phyloP scores from a whole-genome alignment of 2,888 invertebrate species.

The Lasioglossum figueresi region DNA sequence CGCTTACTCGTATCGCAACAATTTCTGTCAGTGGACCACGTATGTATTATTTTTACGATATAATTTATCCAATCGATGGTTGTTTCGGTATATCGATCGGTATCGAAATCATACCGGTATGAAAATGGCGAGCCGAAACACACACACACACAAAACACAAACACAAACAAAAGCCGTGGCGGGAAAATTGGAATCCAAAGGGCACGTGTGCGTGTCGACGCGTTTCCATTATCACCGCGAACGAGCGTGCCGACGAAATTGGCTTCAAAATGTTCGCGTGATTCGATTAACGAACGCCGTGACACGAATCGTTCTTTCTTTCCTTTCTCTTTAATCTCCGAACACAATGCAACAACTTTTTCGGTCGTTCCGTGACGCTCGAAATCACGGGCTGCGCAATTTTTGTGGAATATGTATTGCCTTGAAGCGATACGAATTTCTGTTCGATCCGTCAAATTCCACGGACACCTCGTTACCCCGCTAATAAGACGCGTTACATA shows the following conservation, averaged over 20 bases:
- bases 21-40: not conserved
- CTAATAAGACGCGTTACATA: slow-evolving; percentile 13
- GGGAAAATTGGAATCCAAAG: slow-evolving; percentile 58
- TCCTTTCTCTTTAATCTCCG: slow-evolving; percentile 1
- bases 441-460: not conserved
- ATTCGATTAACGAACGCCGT: slow-evolving; percentile 3
- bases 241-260: not conserved
- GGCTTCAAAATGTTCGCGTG: not conserved
- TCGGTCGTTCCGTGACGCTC: not conserved
- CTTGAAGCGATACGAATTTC: not conserved
- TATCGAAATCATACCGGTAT: too few relatives aligned
- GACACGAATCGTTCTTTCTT: not conserved
- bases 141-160: too few relatives aligned
- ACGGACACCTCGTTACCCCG: not conserved
- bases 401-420: not conserved
- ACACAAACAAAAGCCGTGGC: slow-evolving; percentile 46
- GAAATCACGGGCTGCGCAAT: not conserved
- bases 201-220: slow-evolving; percentile 44
- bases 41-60: too few relatives aligned
- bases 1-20: not conserved
- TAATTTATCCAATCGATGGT: too few relatives aligned
- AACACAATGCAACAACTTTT: not conserved
- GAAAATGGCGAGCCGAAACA: slow-evolving; percentile 23
- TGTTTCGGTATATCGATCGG: too few relatives aligned
- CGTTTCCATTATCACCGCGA: slow-evolving; percentile 15